phyloP scores from a whole-genome alignment of 2,113 vertebrate genomes.

The Ceyx margarethae region DNA sequence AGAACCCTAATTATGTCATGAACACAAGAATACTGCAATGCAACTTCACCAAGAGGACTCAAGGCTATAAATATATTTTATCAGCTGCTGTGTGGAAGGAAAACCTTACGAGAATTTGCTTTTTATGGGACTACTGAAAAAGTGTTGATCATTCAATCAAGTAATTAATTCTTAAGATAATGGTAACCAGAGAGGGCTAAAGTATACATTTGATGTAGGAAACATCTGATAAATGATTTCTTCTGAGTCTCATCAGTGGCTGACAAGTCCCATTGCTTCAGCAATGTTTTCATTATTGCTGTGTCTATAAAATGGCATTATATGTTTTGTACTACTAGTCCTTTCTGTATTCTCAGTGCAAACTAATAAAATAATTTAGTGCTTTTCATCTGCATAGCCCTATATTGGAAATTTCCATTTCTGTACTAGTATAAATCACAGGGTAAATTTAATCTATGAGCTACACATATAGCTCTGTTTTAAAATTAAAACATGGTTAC shows the following conservation, averaged over 20 bases:
- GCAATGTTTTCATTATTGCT: constrained; percentile 56
- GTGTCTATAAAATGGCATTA: constrained; percentile 27
- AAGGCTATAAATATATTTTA: constrained; percentile 28
- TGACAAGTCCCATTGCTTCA: constrained; percentile 56
- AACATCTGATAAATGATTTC: constrained; percentile 75
- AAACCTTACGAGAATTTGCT: constrained; percentile 30
- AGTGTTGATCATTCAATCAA: constrained; percentile 62
- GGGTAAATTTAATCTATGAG: not conserved
- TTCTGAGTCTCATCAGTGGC: constrained; percentile 64
- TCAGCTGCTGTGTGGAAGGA: constrained; percentile 19
- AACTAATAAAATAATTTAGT: not conserved
- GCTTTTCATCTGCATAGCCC: not conserved
- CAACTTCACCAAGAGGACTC: not conserved
- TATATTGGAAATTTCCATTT: not conserved
- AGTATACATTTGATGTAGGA: constrained; percentile 70
- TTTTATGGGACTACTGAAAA: constrained; percentile 57
- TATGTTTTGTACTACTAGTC: constrained; percentile 13
- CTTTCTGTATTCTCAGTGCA: constrained; percentile 44
- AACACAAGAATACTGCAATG: constrained; percentile 5
- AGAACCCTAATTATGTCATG: constrained; percentile 43
- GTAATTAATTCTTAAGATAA: constrained; percentile 68
- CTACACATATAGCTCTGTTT: not conserved
- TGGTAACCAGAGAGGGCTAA: constrained; percentile 64
- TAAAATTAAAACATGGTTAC: not conserved
- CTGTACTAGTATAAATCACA: not conserved